Evolutionary conservation across 2,113 vertebrate genomes (phyloP).

Genomic region (Pomatostomus ruficeps): DNA sequence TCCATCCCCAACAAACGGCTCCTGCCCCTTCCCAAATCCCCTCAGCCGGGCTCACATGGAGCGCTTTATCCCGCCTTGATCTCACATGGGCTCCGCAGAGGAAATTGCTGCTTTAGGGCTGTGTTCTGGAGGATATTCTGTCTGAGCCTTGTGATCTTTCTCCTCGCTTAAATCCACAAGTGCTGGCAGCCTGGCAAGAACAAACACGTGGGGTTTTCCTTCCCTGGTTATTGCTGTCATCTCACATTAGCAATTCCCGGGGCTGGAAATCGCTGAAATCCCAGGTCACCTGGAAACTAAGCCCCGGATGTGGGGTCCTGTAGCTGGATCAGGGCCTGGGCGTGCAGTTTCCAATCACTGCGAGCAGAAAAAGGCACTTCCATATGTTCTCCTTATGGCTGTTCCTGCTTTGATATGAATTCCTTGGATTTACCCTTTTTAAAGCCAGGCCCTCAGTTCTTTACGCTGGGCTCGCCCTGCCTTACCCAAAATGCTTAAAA

Average conservation of each 20-base stretch:
- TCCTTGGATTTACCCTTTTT: background rate
- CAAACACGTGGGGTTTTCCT: background rate
- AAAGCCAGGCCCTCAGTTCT: background rate
- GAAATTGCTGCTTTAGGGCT: conserved; percentile 28
- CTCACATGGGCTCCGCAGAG: background rate
- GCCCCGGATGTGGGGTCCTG: background rate
- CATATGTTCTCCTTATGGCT: background rate
- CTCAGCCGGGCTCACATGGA: background rate
- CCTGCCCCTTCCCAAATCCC: background rate
- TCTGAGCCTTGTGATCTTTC: background rate
- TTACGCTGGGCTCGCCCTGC: background rate
- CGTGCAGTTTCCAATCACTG: background rate
- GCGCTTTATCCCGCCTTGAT: background rate
- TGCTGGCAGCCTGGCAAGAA: background rate
- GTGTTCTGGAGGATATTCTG: background rate
- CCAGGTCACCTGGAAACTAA: background rate
- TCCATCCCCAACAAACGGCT: background rate
- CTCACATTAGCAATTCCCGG: background rate
- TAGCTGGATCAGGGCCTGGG: background rate
- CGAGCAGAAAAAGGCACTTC: background rate
- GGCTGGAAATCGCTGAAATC: background rate
- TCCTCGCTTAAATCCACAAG: background rate
- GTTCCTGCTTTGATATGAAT: background rate
- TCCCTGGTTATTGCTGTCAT: background rate
- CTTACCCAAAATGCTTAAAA: background rate